A percentile compares a stretch with the other conserved stretches of the same genome.
Evolutionary conservation across 1,140 invertebrate genomes (phyloP).

Genomic region (Euglossa dilemma): DNA sequence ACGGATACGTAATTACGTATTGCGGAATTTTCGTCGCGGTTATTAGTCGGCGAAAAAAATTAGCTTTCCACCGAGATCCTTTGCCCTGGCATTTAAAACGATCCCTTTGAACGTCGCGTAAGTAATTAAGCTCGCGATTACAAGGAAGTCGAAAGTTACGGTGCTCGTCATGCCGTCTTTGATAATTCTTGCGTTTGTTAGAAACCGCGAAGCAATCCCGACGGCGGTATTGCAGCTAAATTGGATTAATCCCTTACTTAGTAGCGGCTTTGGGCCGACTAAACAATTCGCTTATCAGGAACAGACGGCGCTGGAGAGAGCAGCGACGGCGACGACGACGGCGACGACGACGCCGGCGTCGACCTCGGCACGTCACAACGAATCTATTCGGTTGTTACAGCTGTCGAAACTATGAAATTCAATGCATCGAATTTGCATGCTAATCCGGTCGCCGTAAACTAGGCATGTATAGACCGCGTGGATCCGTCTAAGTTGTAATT

Average conservation of each 20-base stretch:
- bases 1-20: no score
- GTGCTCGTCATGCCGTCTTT: slow-evolving; percentile 30
- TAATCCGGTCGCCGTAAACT: slow-evolving; percentile 71
- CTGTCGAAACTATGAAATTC: slow-evolving; percentile 79
- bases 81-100: not conserved
- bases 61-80: no score
- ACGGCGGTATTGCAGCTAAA: slow-evolving; percentile 35
- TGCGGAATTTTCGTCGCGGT: no score
- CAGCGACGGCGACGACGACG: slow-evolving; percentile 27
- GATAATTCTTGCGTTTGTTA: slow-evolving; percentile 53
- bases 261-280: slow-evolving; percentile 24
- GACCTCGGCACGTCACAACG: slow-evolving; percentile 62
- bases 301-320: slow-evolving; percentile 20
- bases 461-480: slow-evolving; percentile 54
- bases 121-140: not conserved
- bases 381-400: slow-evolving; percentile 74
- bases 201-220: slow-evolving; percentile 45
- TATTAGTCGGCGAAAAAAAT: no score
- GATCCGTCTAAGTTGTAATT: slow-evolving; percentile 76
- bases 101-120: not conserved
- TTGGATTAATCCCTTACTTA: slow-evolving; percentile 54
- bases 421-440: slow-evolving; percentile 76
- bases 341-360: slow-evolving; percentile 32
- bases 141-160: not conserved
- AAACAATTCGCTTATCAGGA: slow-evolving; percentile 68